Percentiles rank a stretch among this genome's conserved stretches.
Conservation (phyloP, 2,113 vertebrate genomes). For the Vireo altiloquus region DNA sequence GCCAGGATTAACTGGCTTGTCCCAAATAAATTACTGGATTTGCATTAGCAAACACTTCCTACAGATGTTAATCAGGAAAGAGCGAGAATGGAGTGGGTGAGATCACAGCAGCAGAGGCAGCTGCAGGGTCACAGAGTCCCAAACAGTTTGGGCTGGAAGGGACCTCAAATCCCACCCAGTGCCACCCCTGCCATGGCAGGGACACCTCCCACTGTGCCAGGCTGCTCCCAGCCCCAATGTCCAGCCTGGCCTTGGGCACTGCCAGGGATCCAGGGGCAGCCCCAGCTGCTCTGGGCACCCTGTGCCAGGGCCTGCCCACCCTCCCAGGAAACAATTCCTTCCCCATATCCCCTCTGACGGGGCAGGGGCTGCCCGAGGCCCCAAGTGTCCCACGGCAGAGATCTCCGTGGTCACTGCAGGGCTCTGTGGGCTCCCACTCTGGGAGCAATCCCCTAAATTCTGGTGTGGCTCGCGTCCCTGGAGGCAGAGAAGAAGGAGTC, state of each 20-base stretch:
- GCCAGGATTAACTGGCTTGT: constrained; percentile 21
- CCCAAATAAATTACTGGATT: constrained; percentile 26
- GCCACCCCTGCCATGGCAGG: background rate
- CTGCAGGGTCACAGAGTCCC: background rate
- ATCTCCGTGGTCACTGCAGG: too few species aligned
- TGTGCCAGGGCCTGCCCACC: background rate
- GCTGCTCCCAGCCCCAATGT: background rate
- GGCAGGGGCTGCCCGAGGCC: too few species aligned
- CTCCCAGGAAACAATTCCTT: rapidly evolving
- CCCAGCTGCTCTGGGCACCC: background rate
- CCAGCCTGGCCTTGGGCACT: background rate
- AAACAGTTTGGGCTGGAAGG: background rate
- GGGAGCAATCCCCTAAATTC: too few species aligned
- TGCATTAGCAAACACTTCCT: constrained; percentile 2
- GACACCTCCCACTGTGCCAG: background rate
- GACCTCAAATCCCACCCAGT: rapidly evolving
- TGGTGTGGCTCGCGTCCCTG: too few species aligned
- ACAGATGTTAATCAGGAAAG: background rate
- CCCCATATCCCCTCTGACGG: too few species aligned
- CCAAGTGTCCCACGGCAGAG: too few species aligned
- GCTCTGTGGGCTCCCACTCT: too few species aligned
- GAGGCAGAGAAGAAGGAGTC: too few species aligned
- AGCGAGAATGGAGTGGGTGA: background rate
- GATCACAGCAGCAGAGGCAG: background rate
- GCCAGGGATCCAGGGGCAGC: background rate